phyloP scores from a whole-genome alignment of 1,140 invertebrate species.

The Apolygus lucorum region DNA sequence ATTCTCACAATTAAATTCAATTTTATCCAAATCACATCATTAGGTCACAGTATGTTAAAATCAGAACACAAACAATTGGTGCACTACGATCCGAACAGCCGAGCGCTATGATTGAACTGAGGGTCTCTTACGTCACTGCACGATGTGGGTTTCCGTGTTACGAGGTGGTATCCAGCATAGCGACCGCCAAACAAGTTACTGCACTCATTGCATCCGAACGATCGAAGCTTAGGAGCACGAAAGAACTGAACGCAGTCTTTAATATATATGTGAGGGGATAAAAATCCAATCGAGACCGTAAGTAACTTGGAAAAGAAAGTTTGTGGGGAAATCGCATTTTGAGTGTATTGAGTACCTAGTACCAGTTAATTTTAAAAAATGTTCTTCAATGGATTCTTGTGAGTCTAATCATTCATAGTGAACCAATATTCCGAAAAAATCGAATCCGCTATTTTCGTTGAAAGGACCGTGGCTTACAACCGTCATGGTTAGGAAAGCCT shows the following conservation, averaged over 20 bases:
- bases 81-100: background rate
- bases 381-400: too few relatives aligned
- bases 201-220: background rate
- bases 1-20: background rate
- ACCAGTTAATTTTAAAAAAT: too few relatives aligned
- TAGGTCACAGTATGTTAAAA: background rate
- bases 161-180: background rate
- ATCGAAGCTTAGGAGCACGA: too few relatives aligned
- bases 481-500: too few relatives aligned
- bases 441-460: too few relatives aligned
- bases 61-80: background rate
- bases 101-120: background rate
- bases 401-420: too few relatives aligned
- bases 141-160: slow-evolving; percentile 5
- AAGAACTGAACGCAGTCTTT: background rate
- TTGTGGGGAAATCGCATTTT: too few relatives aligned
- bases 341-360: too few relatives aligned
- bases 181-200: background rate
- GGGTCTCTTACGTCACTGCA: background rate
- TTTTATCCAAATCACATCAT: background rate
- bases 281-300: background rate
- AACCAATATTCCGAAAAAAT: too few relatives aligned
- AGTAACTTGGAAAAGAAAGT: too few relatives aligned
- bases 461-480: too few relatives aligned
- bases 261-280: background rate